phyloP scores from a whole-genome alignment of 2,797 vertebrate species.

The Heterohyrax brucei region DNA sequence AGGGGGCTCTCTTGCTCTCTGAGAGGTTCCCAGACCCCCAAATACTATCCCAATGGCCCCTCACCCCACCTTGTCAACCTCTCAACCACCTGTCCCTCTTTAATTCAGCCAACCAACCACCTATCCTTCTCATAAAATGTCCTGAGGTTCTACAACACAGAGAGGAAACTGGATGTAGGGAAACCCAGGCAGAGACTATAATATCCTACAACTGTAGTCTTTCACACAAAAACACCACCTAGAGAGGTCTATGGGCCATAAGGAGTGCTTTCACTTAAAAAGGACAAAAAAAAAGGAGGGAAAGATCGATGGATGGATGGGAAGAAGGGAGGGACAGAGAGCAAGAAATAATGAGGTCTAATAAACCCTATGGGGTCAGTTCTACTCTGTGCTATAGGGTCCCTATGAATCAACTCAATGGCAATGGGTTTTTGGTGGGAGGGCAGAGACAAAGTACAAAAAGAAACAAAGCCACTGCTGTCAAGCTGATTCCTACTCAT shows the following conservation, averaged over 20 bases:
- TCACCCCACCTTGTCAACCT: neutral
- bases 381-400: too few species aligned
- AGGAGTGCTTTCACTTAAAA: neutral
- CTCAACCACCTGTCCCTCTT: neutral
- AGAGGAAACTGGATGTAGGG: neutral
- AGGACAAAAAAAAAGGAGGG: neutral
- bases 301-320: neutral
- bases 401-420: too few species aligned
- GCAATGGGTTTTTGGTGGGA: too few species aligned
- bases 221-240: neutral
- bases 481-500: too few species aligned
- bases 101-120: neutral
- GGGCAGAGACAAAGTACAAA: too few species aligned
- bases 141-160: neutral
- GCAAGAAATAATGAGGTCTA: neutral
- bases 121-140: neutral
- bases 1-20: neutral
- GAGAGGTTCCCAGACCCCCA: neutral
- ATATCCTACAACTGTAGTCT: neutral
- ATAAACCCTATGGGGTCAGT: too few species aligned
- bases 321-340: neutral
- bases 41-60: neutral
- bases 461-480: too few species aligned
- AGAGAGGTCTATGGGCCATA: neutral
- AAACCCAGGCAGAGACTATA: neutral